Base-by-base conservation (phyloP, 2,797 vertebrate species). In the Yasuhikotakia modesta region DNA sequence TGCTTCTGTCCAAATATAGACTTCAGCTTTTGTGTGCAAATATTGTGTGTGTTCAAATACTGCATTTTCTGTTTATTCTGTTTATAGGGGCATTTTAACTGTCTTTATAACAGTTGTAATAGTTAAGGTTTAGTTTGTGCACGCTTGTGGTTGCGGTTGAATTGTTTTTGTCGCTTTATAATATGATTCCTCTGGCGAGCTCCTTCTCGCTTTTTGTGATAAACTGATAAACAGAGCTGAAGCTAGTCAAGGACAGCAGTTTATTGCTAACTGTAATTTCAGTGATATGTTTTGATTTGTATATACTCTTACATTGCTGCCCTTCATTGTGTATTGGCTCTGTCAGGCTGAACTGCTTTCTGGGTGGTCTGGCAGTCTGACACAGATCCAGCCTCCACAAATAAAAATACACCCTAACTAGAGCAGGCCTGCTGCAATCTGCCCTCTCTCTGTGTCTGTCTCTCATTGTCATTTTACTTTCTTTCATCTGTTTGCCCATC, bases 281-380 rank as follows among this genome's bases (percentile, higher is more conserved):
- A 63, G 16, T 32, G 12, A 30, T 16, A 13, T 30, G 13, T 2
- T 35, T 60, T 60, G 24, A 60, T 60, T 30, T 60, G 14, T 27
- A 17, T 60, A 24, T 27, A 17, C 67, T 76, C 73, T 71, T 60
- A 68, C 68, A 66, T 61, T 60, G 19, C 16, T 61, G 70, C 17
- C 24, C 83, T 83, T 67, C 39, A 45, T 61, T 63, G 75, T 21
- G 55, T 70, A 4, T 77, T 61, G 65, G 45, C 79, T 79, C 77
- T 81, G 76, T 74, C 90, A 87, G 90, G 91, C 93, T 13, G 2
- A 16, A 16, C 0, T 92, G 92, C 94, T 94, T 88, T 89, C 88
- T 96, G 95, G 95, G 95, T 96, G 95, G 95, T 93, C 95, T 95
- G 91, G 91, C 92, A 93, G 91, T 90, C 91, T 90, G 82, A 90